phyloP scores from a whole-genome alignment of 2,797 vertebrate genomes.

The Neosilurus hyrtlii region DNA sequence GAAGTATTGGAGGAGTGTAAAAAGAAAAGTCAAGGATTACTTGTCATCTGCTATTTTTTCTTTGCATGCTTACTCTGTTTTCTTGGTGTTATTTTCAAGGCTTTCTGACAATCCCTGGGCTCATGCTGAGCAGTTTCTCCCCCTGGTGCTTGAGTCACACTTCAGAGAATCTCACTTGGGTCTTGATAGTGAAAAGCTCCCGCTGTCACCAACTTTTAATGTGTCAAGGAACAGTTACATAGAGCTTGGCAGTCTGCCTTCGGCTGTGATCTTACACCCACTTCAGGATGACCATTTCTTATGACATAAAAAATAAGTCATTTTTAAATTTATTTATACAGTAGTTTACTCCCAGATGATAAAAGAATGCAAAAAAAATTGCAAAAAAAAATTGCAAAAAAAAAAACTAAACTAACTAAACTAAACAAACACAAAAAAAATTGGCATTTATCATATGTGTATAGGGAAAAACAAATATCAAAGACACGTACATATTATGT shows the following conservation, averaged over 20 bases:
- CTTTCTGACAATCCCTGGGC: slow-evolving; percentile 28
- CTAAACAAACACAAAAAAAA: neutral
- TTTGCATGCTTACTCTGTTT: slow-evolving; percentile 12
- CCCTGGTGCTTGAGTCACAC: slow-evolving; percentile 34
- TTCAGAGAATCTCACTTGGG: slow-evolving; percentile 39
- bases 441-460: neutral
- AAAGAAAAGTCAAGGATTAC: neutral
- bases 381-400: too few species aligned
- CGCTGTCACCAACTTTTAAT: slow-evolving; percentile 36
- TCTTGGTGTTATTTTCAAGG: neutral
- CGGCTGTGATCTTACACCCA: slow-evolving; percentile 15
- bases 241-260: slow-evolving; percentile 29
- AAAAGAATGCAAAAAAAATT: too few species aligned
- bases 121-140: slow-evolving; percentile 24
- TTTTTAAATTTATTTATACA: neutral
- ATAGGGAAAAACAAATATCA: neutral
- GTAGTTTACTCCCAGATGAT: neutral
- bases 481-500: neutral
- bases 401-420: too few species aligned
- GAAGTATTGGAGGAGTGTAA: neutral
- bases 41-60: neutral
- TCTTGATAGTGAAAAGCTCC: slow-evolving; percentile 35
- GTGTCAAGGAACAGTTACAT: slow-evolving; percentile 31
- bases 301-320: neutral
- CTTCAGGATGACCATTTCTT: slow-evolving; percentile 40